These are phyloP conservation scores for Leptinotarsa texana DNA, from an alignment of 1,140 invertebrate species.

Conservation along the genomic window DNA sequence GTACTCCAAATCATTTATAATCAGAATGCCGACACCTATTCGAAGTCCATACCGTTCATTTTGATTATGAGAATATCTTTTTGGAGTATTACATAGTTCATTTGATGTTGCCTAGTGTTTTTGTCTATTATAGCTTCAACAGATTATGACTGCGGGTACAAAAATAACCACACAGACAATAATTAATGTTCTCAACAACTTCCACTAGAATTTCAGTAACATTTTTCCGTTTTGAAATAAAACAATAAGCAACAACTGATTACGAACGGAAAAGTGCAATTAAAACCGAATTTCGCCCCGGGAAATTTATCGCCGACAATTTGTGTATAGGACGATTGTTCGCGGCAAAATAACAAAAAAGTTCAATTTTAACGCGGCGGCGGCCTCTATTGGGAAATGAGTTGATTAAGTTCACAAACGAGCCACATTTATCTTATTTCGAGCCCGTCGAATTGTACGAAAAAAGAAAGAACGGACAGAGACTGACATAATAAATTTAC, in stretches of 20 bases:
- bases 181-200: not conserved
- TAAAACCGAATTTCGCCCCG: slow-evolving; percentile 18
- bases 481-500: slow-evolving; percentile 15
- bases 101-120: no score
- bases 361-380: slow-evolving; percentile 10
- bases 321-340: slow-evolving; percentile 19
- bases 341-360: slow-evolving; percentile 19
- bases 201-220: not conserved
- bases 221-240: slow-evolving; percentile 11
- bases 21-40: no score
- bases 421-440: slow-evolving; percentile 24
- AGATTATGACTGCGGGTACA: no score
- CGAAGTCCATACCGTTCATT: no score
- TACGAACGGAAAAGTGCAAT: slow-evolving; percentile 20
- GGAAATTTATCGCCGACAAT: slow-evolving; percentile 23
- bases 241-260: slow-evolving; percentile 19
- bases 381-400: slow-evolving; percentile 20
- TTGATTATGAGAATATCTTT: no score
- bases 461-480: not conserved
- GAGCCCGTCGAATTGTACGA: not conserved
- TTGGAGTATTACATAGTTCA: no score
- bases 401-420: slow-evolving; percentile 22
- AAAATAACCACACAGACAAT: no score
- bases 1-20: no score
- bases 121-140: no score